Evolutionary conservation across 2,113 vertebrate species (phyloP), one percentile per base, ranked within the genome.

Genomic region (Tauraco erythrolophus): DNA sequence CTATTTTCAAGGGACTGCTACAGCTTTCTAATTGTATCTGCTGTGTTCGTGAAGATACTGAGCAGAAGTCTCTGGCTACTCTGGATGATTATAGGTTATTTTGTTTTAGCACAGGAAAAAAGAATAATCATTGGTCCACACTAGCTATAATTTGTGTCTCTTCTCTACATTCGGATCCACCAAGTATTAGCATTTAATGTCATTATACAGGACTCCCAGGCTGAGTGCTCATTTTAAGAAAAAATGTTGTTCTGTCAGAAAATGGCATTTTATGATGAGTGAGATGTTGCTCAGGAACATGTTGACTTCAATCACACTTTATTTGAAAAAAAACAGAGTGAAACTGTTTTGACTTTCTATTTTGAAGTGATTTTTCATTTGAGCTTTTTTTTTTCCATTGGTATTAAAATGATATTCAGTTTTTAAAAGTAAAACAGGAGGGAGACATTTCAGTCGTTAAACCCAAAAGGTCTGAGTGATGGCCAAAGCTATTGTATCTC

Each of bases 291-390:
- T 77, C 46, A 25, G 90, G 85, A 97, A 90, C 0, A 4, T 56
- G 53, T 80, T 89, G 87, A 33, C 75, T 96, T 96, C 90, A 85
- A 93, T 93, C 90, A 88, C 28, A 62, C 24, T 74, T 92, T 21
- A 66, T 80, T n/a, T 90, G 78, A 51, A 46, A 25, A 46, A 85
- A 61, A 89, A 48, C 45, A 27, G 50, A 83, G n/a, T 74, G 33
- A 61, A 91, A 94, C 69, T 96, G 84, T 84, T 96, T 90, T 90
- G 88, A 94, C 95, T 93, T 93, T 88, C 82, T 68, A 72, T 90
- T 84, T 64, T 69, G 75, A 88, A 85, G 66, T 14, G 50, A 65
- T 76, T 92, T 96, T 96, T 88, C 41, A 56, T 88, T 91, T 82
- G 31, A 51, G 24, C 23, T 37, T 39, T 53, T 41, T 41, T 35